Percentiles rank a stretch among this genome's conserved stretches.
These are phyloP conservation scores for Perca schrenkii DNA, from an alignment of 2,113 vertebrate species.

Conservation along the genomic window DNA sequence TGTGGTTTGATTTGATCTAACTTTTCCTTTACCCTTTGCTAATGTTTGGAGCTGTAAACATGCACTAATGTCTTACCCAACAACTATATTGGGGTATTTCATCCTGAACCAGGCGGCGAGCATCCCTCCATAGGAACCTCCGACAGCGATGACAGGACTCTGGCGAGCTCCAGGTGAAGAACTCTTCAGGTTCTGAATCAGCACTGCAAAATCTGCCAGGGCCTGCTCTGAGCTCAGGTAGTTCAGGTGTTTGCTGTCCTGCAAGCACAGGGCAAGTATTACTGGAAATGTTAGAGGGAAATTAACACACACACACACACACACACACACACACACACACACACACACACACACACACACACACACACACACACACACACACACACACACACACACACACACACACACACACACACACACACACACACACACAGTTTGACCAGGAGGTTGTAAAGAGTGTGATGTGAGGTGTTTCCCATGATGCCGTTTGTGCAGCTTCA, in stretches of 20 bases:
- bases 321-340: too few relatives aligned
- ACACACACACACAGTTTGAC: too few relatives aligned
- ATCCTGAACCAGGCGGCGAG: slow-evolving; percentile 97
- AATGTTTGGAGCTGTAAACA: background rate
- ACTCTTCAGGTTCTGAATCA: slow-evolving; percentile 87
- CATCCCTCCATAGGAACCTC: slow-evolving; percentile 97
- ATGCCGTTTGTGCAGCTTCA: too few relatives aligned
- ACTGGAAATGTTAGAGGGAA: background rate
- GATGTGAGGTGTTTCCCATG: too few relatives aligned
- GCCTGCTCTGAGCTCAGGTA: slow-evolving; percentile 97
- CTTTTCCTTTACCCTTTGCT: background rate
- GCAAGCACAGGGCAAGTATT: slow-evolving; percentile 34
- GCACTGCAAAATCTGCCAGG: slow-evolving; percentile 92
- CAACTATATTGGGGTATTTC: slow-evolving; percentile 94
- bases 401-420: too few relatives aligned
- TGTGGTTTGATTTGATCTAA: background rate
- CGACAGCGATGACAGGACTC: slow-evolving; percentile 93
- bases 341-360: too few relatives aligned
- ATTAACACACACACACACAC: too few relatives aligned
- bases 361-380: too few relatives aligned
- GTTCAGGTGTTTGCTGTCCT: slow-evolving; percentile 93
- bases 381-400: too few relatives aligned
- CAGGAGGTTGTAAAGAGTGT: too few relatives aligned
- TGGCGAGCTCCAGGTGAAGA: slow-evolving; percentile 80
- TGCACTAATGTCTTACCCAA: slow-evolving; percentile 86